Base-by-base conservation (phyloP, 2,888 invertebrate genomes). In the Trachelus stipa region DNA sequence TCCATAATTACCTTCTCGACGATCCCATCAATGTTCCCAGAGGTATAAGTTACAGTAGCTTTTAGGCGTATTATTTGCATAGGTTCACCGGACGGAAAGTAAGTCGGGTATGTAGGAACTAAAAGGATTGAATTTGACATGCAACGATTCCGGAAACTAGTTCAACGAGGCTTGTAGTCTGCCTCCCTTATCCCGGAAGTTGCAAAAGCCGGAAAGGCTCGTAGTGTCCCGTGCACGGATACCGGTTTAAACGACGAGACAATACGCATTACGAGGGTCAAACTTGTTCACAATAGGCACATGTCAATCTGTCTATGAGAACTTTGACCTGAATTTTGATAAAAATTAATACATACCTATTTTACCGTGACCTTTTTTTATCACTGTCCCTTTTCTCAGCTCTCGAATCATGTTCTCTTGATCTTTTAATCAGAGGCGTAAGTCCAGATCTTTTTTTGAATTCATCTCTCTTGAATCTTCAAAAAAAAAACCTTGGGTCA, bases 41-140 rank as follows among this genome's bases (percentile, higher is more conserved):
- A 85, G 86, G 87, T 87, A 82, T 88, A 85, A 78, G 83, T 88
- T 90, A 87, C 85, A 69, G 73, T 74, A 77, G 73, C 78, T 73
- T 77, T 81, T 74, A 79, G 79, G 74, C 73, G 74, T 74, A 78
- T 74, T 88, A 87, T 89, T 88, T 87, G 87, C 87, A 88, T 88
- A 89, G 86, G 83, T 83, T 73, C 40, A 69, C 73, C 79, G 40
- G 80, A 30, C 79, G 81, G 80, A 85, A 83, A 85, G 79, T 81
- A 82, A 86, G 85, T 82, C 79, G 73, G 69, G 75, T 31, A 15
- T 73, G 77, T 37, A 56, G 77, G 34, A 30, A 80, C 78, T 76
- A 76, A 79, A 84, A 85, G 85, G 85, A 85, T 85, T 84, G 81
- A 81, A 81, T 85, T 86, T 83, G 83, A 86, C 83, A 83, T 84